A percentile compares a stretch with the other conserved stretches of the same genome.
phyloP scores from a whole-genome alignment of 1,140 invertebrate species.

The fruit fly (Drosophila melanogaster) region Release_6_plus_ISO1_MT NT_037436.4:18142001-18142500 shows the following conservation, averaged over 20 bases:
- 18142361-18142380: constrained; percentile 41
- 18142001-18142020: constrained; percentile 34
- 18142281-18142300: constrained; percentile 13
- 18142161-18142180: constrained; percentile 51
- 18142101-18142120: constrained; percentile 58
- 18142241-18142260: constrained; percentile 23
- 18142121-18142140: constrained; percentile 51
- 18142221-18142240: constrained; percentile 23
- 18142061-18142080: constrained; percentile 50
- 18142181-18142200: constrained; percentile 37
- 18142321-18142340: constrained; percentile 33
- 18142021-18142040: constrained; percentile 7
- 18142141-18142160: constrained; percentile 19
- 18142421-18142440: constrained; percentile 6
- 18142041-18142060: constrained; percentile 54
- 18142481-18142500: constrained; percentile 1
- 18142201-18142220: constrained; percentile 8
- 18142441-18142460: constrained; percentile 4
- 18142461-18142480: not conserved
- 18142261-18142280: constrained; percentile 39
- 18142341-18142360: constrained; percentile 44
- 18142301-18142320: not conserved
- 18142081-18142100: constrained; percentile 32
- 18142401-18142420: constrained; percentile 20
- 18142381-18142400: constrained; percentile 44